Base-by-base conservation (phyloP, 2,113 vertebrate genomes). In the Petrocephalus microphthalmus region DNA sequence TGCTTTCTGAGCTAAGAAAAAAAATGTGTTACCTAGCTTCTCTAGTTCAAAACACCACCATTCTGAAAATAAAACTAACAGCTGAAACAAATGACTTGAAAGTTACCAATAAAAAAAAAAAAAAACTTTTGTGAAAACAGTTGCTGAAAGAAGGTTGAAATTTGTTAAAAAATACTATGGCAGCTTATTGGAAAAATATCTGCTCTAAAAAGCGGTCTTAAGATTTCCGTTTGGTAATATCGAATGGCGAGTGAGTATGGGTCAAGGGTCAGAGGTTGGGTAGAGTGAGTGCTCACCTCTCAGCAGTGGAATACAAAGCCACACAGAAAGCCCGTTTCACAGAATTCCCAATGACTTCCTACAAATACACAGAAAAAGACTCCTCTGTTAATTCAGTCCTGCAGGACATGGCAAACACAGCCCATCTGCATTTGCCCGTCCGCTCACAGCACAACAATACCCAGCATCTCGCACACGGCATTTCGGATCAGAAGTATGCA, bases 321-420 rank as follows among this genome's bases (percentile, higher is more conserved):
- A 98, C 92, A 91, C 96, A 96, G 87, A 95, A 89, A 15, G 96
- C 97, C 92, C 96, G 96, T 91, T 93, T 96, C 60, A 99, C 96
- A 0, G 98, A 98, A 89, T 94, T 97, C 42, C 98, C 98, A 92
- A 99, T 99, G 57, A 96, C 93, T 92, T 96, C 95, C 96, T 97
- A 91, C 83, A 83, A 91, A 92, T 92, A 88, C 7, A 81, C 49
- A 78, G 7, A 19, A 53, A 84, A 60, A 53, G 7, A 53, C 25
- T 81, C 25, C 84, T 17, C 64, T 37, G 17, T 78, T 42, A 78
- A 15, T 37, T 37, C 4, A 25, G 17, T 78, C 6, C 15, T 42
- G 7, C 42, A 84, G 81, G 47, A 84, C 81, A 84, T 8, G 20
- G 81, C 15, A 13, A 49, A 42, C 20, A 47, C 67, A 71, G 5